These are phyloP conservation scores for Porites rus DNA, from an alignment of 92 coral and sea anemone genomes.

Conservation along the genomic window DNA sequence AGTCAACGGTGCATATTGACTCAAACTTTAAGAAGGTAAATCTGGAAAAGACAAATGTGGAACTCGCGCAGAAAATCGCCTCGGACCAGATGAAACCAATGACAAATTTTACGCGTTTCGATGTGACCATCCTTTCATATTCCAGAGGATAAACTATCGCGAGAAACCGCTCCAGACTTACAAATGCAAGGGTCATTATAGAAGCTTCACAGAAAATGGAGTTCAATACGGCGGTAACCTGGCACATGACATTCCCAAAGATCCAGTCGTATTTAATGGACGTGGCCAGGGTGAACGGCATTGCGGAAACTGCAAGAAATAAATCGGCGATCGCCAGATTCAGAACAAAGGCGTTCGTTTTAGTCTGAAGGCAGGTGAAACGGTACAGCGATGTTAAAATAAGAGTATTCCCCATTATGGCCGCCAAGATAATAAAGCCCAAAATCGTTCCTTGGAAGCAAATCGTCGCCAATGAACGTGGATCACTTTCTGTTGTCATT, in stretches of 20 bases:
- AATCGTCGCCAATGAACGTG: conserved; percentile 26
- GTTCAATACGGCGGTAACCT: conserved; percentile 68
- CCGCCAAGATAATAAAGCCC: conserved; percentile 63
- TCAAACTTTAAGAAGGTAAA: conserved; percentile 72
- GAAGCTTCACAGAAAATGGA: conserved; percentile 86
- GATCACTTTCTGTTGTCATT: conserved; percentile 14
- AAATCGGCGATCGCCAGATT: conserved; percentile 82
- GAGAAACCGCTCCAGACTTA: conserved; percentile 82
- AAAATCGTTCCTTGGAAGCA: conserved; percentile 65
- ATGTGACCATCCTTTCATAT: conserved; percentile 72
- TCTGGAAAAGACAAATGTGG: conserved; percentile 76
- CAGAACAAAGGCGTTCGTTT: conserved; percentile 85
- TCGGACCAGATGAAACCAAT: conserved; percentile 79
- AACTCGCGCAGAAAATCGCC: conserved; percentile 52
- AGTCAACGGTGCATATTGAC: conserved; percentile 83
- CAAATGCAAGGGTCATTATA: conserved; percentile 76
- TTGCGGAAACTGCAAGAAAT: conserved; percentile 68
- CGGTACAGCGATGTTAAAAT: conserved; percentile 75
- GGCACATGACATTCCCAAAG: conserved; percentile 79
- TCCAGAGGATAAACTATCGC: conserved; percentile 80
- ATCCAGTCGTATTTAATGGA: conserved; percentile 79
- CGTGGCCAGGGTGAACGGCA: conserved; percentile 87
- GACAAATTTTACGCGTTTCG: conserved; percentile 50
- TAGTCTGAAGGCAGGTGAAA: conserved; percentile 72
- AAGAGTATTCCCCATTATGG: conserved; percentile 69